These are phyloP conservation scores for Channallabes apus DNA, from an alignment of 2,797 vertebrate genomes.

Conservation along the genomic window DNA sequence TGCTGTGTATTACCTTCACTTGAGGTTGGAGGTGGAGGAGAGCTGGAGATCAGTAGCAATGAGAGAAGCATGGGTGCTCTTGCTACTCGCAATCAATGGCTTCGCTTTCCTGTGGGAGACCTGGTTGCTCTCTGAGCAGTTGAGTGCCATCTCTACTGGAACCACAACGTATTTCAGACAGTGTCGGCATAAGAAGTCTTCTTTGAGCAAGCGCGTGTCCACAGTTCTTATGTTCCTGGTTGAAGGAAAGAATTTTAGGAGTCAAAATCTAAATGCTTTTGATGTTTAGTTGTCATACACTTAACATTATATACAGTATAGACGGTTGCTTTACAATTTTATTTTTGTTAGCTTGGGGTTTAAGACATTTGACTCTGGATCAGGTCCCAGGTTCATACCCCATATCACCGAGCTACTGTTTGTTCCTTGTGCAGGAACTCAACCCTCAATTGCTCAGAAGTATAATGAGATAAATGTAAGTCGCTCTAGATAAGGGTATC, in stretches of 20 bases:
- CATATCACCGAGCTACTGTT: no score
- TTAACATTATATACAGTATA: not conserved
- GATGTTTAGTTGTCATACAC: slow-evolving; percentile 63
- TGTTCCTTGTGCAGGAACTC: no score
- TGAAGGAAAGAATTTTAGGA: slow-evolving; percentile 64
- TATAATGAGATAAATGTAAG: no score
- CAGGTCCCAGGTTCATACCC: no score
- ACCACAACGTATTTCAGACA: slow-evolving; percentile 74
- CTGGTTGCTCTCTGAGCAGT: slow-evolving; percentile 77
- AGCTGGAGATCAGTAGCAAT: slow-evolving; percentile 59
- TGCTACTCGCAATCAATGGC: slow-evolving; percentile 69
- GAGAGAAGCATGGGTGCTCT: slow-evolving; percentile 74
- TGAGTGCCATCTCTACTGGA: slow-evolving; percentile 69
- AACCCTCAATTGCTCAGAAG: no score
- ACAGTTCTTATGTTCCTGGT: slow-evolving; percentile 69
- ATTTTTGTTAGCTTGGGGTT: no score
- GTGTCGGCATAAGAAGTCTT: slow-evolving; percentile 54
- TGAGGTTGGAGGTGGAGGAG: slow-evolving; percentile 40
- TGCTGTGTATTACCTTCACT: slow-evolving; percentile 65
- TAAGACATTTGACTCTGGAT: no score
- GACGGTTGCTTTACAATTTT: not conserved
- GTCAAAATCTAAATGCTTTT: slow-evolving; percentile 56
- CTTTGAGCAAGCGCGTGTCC: slow-evolving; percentile 62
- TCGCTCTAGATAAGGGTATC: no score
- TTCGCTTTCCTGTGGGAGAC: slow-evolving; percentile 75